Evolutionary conservation across 2,888 invertebrate genomes (phyloP).

Genomic region (Hymenopus coronatus): DNA sequence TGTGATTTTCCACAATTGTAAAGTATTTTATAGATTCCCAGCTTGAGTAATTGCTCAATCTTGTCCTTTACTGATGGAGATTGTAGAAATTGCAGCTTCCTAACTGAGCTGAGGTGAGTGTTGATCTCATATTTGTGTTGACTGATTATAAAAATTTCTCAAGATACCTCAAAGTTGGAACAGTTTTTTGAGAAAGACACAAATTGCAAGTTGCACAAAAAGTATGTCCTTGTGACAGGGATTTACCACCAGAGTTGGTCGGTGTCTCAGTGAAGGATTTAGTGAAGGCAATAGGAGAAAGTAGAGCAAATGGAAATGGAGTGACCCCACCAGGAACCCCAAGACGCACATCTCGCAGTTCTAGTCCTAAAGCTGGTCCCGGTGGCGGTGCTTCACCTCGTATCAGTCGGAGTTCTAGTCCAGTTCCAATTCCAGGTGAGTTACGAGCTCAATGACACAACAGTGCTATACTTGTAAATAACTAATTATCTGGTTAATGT

Average conservation of each 20-base stretch:
- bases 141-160: no score
- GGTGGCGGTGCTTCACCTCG: constrained; percentile 44
- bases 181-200: background rate
- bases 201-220: background rate
- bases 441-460: background rate
- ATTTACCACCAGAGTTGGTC: constrained; percentile 53
- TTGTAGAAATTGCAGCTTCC: no score
- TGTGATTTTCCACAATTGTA: no score
- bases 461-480: background rate
- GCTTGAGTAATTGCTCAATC: no score
- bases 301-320: constrained; percentile 75
- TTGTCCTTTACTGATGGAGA: no score
- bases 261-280: constrained; percentile 70
- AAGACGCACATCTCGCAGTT: constrained; percentile 47
- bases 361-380: constrained; percentile 61
- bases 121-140: no score
- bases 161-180: no score
- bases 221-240: constrained; percentile 30
- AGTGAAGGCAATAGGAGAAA: constrained; percentile 71
- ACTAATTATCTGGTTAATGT: background rate
- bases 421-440: constrained; percentile 59
- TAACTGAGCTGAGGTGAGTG: no score
- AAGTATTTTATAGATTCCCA: no score
- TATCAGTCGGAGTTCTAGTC: constrained; percentile 55
- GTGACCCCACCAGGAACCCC: constrained; percentile 65